Conservation (phyloP, 2,888 invertebrate genomes). For the Lomographa bimaculata region DNA sequence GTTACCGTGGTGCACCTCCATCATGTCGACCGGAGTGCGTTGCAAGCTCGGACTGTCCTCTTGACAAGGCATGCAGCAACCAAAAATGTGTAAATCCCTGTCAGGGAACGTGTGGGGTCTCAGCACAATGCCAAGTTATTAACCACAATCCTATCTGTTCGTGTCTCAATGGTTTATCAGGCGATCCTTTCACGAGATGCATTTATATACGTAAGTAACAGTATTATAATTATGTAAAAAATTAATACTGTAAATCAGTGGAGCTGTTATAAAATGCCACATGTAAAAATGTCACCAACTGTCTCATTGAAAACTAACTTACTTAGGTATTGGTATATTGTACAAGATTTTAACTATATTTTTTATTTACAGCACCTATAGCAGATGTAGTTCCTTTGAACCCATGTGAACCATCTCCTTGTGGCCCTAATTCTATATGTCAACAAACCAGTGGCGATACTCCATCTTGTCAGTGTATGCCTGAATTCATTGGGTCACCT, state of each 20-base stretch:
- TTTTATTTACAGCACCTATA: slow-evolving; percentile 50
- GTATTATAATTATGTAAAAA: not conserved
- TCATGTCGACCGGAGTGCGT: slow-evolving; percentile 89
- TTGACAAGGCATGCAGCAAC: slow-evolving; percentile 87
- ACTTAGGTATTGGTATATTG: too few relatives aligned
- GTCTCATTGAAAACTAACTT: too few relatives aligned
- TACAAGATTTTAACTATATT: not conserved
- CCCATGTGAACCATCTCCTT: slow-evolving; percentile 90
- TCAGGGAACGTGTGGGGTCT: slow-evolving; percentile 90
- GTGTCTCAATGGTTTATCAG: slow-evolving; percentile 85
- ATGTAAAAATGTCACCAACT: too few relatives aligned
- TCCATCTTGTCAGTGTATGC: slow-evolving; percentile 88
- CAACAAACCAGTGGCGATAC: slow-evolving; percentile 78
- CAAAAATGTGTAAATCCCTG: slow-evolving; percentile 90
- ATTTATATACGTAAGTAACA: slow-evolving; percentile 71
- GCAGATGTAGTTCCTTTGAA: slow-evolving; percentile 63
- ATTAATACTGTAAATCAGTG: too few relatives aligned
- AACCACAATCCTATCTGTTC: slow-evolving; percentile 90
- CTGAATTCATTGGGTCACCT: slow-evolving; percentile 87
- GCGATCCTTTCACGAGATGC: slow-evolving; percentile 87
- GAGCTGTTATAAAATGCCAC: too few relatives aligned
- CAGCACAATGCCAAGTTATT: slow-evolving; percentile 89
- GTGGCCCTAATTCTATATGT: slow-evolving; percentile 89
- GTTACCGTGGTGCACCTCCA: slow-evolving; percentile 86
- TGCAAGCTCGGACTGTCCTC: slow-evolving; percentile 87